Percentiles rank a stretch among this genome's conserved stretches.
These are phyloP conservation scores for Philotrypesis tridentata DNA, from an alignment of 1,140 invertebrate genomes.

Conservation along the genomic window DNA sequence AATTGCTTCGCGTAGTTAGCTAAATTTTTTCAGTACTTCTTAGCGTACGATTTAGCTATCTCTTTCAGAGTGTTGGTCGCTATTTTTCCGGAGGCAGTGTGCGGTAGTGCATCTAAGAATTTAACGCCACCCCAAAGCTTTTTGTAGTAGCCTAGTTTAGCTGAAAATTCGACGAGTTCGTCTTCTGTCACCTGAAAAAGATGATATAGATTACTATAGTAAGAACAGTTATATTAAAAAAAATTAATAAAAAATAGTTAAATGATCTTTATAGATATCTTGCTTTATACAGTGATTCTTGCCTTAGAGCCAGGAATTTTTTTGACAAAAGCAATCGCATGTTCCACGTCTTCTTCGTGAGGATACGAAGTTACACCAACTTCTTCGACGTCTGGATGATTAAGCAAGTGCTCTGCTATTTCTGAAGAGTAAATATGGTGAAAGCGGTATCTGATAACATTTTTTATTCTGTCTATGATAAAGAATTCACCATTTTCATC, in stretches of 20 bases:
- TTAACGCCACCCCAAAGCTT: slow-evolving; percentile 76
- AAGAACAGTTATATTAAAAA: no score
- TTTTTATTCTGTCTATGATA: slow-evolving; percentile 76
- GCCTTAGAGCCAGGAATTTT: slow-evolving; percentile 62
- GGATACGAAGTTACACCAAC: slow-evolving; percentile 81
- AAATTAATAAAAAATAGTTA: no score
- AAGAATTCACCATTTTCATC: slow-evolving; percentile 69
- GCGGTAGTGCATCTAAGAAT: slow-evolving; percentile 77
- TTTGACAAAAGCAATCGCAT: slow-evolving; percentile 79
- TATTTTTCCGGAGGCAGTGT: slow-evolving; percentile 79
- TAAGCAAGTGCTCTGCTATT: slow-evolving; percentile 80
- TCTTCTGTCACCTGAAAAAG: slow-evolving; percentile 56
- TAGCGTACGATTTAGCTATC: slow-evolving; percentile 54
- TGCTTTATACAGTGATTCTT: no score
- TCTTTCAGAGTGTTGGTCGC: slow-evolving; percentile 72
- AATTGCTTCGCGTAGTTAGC: no score
- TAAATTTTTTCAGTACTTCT: not conserved
- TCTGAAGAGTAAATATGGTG: slow-evolving; percentile 58
- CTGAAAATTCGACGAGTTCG: slow-evolving; percentile 59
- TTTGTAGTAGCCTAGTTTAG: slow-evolving; percentile 67
- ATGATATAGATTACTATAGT: no score
- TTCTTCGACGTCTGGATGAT: slow-evolving; percentile 79
- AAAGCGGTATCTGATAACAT: slow-evolving; percentile 74
- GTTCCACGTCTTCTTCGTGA: slow-evolving; percentile 76
- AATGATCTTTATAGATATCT: no score